phyloP scores from a whole-genome alignment of 23 tunicate species.

The Clavelina lepadiformis region DNA sequence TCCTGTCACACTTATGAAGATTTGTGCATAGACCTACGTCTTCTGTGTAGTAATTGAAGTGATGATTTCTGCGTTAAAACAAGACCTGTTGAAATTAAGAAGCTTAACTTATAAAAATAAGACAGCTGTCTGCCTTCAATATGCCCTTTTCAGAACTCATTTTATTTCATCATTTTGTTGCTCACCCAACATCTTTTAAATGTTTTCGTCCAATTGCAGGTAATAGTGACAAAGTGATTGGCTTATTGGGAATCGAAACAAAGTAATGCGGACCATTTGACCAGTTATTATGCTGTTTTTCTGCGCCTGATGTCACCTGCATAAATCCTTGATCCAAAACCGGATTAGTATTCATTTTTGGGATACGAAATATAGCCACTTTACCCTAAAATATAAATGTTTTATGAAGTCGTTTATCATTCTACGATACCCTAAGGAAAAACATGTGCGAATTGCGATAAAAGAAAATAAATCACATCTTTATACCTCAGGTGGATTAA shows the following conservation, averaged over 20 bases:
- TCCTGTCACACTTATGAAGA: slow-evolving; percentile 67
- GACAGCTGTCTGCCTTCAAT: too few relatives aligned
- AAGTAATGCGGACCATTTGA: slow-evolving; percentile 32
- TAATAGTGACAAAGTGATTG: slow-evolving; percentile 36
- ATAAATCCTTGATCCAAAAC: slow-evolving; percentile 39
- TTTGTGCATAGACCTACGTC: slow-evolving; percentile 37
- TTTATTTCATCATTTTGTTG: background rate
- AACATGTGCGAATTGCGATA: too few relatives aligned
- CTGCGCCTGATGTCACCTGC: slow-evolving; percentile 22
- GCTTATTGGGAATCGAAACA: slow-evolving; percentile 46
- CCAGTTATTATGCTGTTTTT: slow-evolving; percentile 21
- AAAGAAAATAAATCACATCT: too few relatives aligned
- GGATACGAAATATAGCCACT: slow-evolving; percentile 48
- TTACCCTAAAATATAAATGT: slow-evolving; percentile 49
- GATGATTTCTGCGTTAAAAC: slow-evolving; percentile 19
- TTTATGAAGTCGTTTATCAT: background rate
- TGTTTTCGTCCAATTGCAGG: slow-evolving; percentile 24
- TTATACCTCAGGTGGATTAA: slow-evolving; percentile 53
- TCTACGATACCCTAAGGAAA: background rate
- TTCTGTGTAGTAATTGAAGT: slow-evolving; percentile 39
- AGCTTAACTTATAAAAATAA: background rate
- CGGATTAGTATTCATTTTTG: slow-evolving; percentile 62
- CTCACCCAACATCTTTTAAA: slow-evolving; percentile 48
- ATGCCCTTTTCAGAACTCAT: background rate
- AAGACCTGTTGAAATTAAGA: too few relatives aligned